A percentile compares a stretch with the other conserved stretches of the same genome.
These are phyloP conservation scores for Caenorhabditis zanzibari DNA, from an alignment of 2,888 invertebrate species.

Conservation along the genomic window DNA sequence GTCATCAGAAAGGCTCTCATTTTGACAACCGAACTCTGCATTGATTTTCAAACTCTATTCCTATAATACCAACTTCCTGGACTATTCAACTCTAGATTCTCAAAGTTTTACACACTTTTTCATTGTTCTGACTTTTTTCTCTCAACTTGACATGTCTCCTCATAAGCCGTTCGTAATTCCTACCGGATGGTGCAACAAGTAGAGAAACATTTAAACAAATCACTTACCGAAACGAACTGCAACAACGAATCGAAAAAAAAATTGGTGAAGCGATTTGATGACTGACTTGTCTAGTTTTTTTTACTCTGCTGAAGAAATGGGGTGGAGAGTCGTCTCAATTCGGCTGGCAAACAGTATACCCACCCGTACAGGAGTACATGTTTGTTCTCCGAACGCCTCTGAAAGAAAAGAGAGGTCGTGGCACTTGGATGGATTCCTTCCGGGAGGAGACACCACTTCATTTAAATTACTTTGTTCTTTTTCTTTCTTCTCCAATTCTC, in stretches of 20 bases:
- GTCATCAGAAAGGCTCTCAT: too few relatives aligned
- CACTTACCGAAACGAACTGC: slow-evolving; percentile 36
- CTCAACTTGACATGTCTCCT: slow-evolving; percentile 3
- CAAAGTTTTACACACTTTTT: too few relatives aligned
- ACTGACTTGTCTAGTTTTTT: slow-evolving; percentile 49
- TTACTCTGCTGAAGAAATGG: not conserved
- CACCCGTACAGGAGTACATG: slow-evolving; percentile 55
- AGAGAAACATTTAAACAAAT: slow-evolving; percentile 52
- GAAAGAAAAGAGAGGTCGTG: slow-evolving; percentile 27
- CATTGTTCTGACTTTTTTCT: too few relatives aligned
- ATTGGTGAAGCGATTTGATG: slow-evolving; percentile 43
- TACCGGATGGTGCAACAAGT: slow-evolving; percentile 43
- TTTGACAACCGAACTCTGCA: too few relatives aligned
- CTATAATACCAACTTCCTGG: too few relatives aligned
- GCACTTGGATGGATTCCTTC: slow-evolving; percentile 45
- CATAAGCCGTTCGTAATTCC: slow-evolving; percentile 50
- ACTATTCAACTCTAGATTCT: too few relatives aligned
- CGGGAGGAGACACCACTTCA: slow-evolving; percentile 33
- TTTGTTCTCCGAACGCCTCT: slow-evolving; percentile 55
- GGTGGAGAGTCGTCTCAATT: slow-evolving; percentile 51
- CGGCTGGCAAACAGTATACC: slow-evolving; percentile 53
- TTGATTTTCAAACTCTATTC: too few relatives aligned
- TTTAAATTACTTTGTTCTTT: slow-evolving; percentile 40
- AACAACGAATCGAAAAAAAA: slow-evolving; percentile 29
- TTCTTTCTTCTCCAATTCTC: slow-evolving; percentile 1